These are phyloP conservation scores for Mus pahari DNA, from an alignment of 2,113 vertebrate species.

Conservation along the genomic window DNA sequence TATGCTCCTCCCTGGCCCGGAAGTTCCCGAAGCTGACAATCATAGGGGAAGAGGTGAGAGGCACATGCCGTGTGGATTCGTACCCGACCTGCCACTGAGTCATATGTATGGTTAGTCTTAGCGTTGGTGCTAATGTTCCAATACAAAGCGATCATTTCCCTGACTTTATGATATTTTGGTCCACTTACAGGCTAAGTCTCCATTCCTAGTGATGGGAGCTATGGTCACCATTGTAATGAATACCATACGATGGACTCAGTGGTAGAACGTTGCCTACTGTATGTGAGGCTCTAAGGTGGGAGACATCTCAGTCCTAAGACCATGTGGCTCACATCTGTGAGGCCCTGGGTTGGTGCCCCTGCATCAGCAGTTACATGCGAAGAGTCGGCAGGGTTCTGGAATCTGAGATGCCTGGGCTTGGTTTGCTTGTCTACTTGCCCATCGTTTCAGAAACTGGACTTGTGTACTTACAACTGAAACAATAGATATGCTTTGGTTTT, in stretches of 20 bases:
- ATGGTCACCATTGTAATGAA: neutral
- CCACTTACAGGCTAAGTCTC: neutral
- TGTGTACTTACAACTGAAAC: neutral
- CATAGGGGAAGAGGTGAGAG: conserved; percentile 96
- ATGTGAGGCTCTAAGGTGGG: neutral
- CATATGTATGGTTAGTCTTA: neutral
- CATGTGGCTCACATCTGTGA: neutral
- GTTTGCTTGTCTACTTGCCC: neutral
- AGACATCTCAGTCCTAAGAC: neutral
- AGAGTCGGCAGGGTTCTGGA: neutral
- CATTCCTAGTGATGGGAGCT: neutral
- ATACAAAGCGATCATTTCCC: neutral
- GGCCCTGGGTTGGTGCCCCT: neutral
- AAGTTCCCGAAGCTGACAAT: conserved; percentile 95
- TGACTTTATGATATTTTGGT: conserved; percentile 12
- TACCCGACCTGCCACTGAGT: conserved; percentile 21
- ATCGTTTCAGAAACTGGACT: neutral
- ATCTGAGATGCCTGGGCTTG: neutral
- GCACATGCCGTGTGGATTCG: neutral
- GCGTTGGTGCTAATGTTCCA: neutral
- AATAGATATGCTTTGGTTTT: neutral
- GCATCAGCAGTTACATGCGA: neutral
- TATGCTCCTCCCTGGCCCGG: conserved; percentile 93
- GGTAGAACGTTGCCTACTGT: neutral
- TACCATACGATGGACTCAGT: neutral